phyloP scores from a whole-genome alignment of 2,797 vertebrate species.

The Lacerta viridis region DNA sequence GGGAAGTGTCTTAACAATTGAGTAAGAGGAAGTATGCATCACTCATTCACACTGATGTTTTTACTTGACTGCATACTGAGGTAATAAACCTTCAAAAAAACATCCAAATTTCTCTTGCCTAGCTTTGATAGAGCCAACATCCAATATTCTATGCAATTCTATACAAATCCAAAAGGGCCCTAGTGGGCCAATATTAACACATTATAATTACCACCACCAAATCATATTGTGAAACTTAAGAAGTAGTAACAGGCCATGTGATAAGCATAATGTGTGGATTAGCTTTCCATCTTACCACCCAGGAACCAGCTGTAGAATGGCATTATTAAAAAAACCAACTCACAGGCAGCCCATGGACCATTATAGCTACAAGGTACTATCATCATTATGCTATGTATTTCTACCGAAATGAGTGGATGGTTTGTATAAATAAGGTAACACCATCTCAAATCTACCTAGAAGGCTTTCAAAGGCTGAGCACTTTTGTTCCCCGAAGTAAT shows the following conservation, averaged over 20 bases:
- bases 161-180: background rate
- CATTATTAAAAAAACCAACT: background rate
- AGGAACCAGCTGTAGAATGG: background rate
- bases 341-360: background rate
- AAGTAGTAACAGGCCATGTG: background rate
- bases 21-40: background rate
- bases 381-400: background rate
- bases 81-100: background rate
- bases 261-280: background rate
- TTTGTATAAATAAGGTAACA: background rate
- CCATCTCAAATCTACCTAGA: background rate
- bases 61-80: too few species aligned
- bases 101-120: conserved; percentile 11
- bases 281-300: background rate
- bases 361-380: background rate
- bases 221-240: background rate
- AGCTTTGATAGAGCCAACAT: background rate
- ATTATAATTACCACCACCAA: background rate
- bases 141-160: too few species aligned
- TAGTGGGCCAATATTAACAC: background rate
- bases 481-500: conserved; percentile 40
- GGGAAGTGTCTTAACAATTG: background rate
- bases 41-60: background rate
- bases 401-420: background rate
- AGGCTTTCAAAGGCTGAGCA: conserved; percentile 37